Evolutionary conservation across 2,888 invertebrate species (phyloP).

Genomic region (Nomada lathburiana): DNA sequence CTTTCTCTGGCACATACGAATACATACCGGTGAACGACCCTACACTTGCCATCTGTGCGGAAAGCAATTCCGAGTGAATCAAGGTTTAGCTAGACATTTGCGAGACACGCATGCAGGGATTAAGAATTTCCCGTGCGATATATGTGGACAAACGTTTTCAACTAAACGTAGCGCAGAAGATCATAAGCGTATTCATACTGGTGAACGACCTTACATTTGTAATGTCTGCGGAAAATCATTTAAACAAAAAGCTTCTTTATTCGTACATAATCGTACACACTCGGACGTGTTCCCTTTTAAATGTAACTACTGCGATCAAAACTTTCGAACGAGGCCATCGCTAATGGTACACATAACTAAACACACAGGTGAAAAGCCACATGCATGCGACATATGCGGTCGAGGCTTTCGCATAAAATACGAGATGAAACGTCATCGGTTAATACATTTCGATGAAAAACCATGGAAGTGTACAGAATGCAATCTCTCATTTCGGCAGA

Average conservation of each 20-base stretch:
- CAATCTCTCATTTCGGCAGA: conserved; percentile 85
- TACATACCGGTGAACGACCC: conserved; percentile 88
- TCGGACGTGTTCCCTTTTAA: conserved; percentile 86
- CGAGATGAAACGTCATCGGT: conserved; percentile 86
- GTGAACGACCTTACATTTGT: conserved; percentile 81
- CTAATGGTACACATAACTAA: conserved; percentile 86
- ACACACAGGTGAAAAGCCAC: conserved; percentile 88
- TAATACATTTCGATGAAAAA: conserved; percentile 86
- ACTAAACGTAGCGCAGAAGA: conserved; percentile 87
- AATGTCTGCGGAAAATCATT: conserved; percentile 88
- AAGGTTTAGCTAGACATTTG: conserved; percentile 87
- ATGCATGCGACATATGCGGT: conserved; percentile 87
- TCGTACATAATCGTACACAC: conserved; percentile 88
- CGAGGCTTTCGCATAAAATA: conserved; percentile 87
- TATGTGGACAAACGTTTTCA: conserved; percentile 87
- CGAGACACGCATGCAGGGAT: conserved; percentile 88
- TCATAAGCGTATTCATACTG: conserved; percentile 80
- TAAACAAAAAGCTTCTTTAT: conserved; percentile 88
- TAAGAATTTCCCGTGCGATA: conserved; percentile 86
- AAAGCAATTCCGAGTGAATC: conserved; percentile 88
- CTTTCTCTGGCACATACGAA: conserved; percentile 87
- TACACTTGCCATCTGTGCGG: conserved; percentile 89
- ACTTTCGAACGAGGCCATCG: conserved; percentile 87
- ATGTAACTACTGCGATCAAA: conserved; percentile 87
- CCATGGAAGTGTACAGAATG: conserved; percentile 85